Evolutionary conservation across 2,113 vertebrate species (phyloP).

Genomic region (Xerus inauris): DNA sequence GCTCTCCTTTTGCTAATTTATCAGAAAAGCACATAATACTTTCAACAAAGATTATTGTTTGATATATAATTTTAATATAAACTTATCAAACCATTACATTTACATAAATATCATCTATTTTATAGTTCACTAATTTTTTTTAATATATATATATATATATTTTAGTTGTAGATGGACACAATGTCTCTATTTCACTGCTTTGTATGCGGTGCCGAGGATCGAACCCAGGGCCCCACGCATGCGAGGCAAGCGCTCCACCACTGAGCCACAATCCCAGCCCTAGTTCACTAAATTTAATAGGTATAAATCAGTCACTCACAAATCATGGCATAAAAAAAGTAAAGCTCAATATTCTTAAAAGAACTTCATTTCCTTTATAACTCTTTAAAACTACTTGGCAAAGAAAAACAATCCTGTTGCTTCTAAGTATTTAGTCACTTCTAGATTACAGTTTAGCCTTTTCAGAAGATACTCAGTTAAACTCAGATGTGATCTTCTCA

Average conservation of each 20-base stretch:
- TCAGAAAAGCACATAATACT: conserved; percentile 16
- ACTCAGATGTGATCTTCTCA: background rate
- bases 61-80: conserved; percentile 20
- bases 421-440: background rate
- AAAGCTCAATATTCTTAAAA: background rate
- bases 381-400: background rate
- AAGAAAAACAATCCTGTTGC: background rate
- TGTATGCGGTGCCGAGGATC: too few species aligned
- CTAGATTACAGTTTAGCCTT: background rate
- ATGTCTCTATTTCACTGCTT: too few species aligned
- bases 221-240: too few species aligned
- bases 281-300: background rate
- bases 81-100: background rate
- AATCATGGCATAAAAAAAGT: background rate
- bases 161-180: too few species aligned
- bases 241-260: too few species aligned
- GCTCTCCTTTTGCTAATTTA: background rate
- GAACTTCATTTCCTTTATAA: background rate
- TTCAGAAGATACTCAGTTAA: background rate
- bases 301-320: background rate
- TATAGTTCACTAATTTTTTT: background rate
- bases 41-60: conserved; percentile 29
- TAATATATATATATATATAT: too few species aligned
- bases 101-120: background rate
- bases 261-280: too few species aligned